Conservation (phyloP, 2,888 invertebrate species). For the Hetaerina titia region DNA sequence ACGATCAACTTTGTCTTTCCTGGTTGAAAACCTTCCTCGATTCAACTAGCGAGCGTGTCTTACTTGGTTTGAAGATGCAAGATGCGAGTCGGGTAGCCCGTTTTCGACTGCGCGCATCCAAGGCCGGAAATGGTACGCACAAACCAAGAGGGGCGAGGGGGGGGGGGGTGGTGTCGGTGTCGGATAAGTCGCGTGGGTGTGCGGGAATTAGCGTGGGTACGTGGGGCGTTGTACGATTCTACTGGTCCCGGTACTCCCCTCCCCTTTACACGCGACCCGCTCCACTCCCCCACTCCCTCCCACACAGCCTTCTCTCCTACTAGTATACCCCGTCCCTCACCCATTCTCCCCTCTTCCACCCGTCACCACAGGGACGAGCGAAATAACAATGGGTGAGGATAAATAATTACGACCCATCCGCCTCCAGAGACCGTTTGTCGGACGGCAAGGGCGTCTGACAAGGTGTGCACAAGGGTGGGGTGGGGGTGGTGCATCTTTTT, state of each 20-base stretch:
- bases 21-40: constrained; percentile 24
- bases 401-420: constrained; percentile 65
- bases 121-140: constrained; percentile 60
- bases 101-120: constrained; percentile 38
- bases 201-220: constrained; percentile 55
- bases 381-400: constrained; percentile 67
- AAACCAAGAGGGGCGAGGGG: constrained; percentile 18
- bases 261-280: not conserved
- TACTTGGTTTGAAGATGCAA: not conserved
- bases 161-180: not conserved
- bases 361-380: constrained; percentile 53
- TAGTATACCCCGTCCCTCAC: not conserved
- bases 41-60: constrained; percentile 45
- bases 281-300: not conserved
- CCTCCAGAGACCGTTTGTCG: constrained; percentile 62
- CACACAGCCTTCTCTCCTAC: too few relatives aligned
- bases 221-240: constrained; percentile 55
- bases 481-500: not conserved
- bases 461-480: constrained; percentile 11
- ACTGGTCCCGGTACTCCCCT: not conserved
- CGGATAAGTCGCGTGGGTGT: constrained; percentile 20
- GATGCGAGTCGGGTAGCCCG: constrained; percentile 10
- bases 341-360: not conserved
- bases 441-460: constrained; percentile 49
- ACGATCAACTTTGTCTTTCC: not conserved